Evolutionary conservation across 2,888 invertebrate genomes (phyloP).

Genomic region (Lasioglossum morio): DNA sequence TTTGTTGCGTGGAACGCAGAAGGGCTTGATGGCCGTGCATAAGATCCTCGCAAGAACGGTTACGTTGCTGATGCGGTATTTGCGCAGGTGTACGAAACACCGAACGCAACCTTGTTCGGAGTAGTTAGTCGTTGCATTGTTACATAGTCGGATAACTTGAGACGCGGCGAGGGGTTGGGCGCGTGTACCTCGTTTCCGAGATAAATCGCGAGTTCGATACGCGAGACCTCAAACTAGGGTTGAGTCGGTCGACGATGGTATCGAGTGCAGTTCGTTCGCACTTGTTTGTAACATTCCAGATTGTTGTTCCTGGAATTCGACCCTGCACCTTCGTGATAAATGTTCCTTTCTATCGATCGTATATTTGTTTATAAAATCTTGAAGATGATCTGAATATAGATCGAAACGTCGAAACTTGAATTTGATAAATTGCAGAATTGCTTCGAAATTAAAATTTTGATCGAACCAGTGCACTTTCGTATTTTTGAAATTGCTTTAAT

Average conservation of each 20-base stretch:
- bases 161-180: slow-evolving; percentile 12
- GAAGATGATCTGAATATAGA: too few relatives aligned
- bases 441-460: too few relatives aligned
- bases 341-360: too few relatives aligned
- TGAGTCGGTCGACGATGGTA: background rate
- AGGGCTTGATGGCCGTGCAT: background rate
- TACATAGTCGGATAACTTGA: slow-evolving; percentile 44
- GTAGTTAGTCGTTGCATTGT: slow-evolving; percentile 42
- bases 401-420: too few relatives aligned
- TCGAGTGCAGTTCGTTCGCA: background rate
- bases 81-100: slow-evolving; percentile 57
- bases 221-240: background rate
- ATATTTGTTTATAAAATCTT: too few relatives aligned
- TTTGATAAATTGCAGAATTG: too few relatives aligned
- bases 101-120: slow-evolving; percentile 37
- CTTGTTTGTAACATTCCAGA: background rate
- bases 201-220: background rate
- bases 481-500: too few relatives aligned
- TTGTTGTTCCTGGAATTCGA: background rate
- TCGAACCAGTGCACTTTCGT: too few relatives aligned
- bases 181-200: slow-evolving; percentile 26
- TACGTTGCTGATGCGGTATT: slow-evolving; percentile 43
- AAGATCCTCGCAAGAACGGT: slow-evolving; percentile 23
- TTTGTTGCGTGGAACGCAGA: slow-evolving; percentile 14
- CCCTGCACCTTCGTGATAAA: too few relatives aligned